Base-by-base conservation (phyloP, 2,888 invertebrate genomes). In the Aporophyla lueneburgensis region DNA sequence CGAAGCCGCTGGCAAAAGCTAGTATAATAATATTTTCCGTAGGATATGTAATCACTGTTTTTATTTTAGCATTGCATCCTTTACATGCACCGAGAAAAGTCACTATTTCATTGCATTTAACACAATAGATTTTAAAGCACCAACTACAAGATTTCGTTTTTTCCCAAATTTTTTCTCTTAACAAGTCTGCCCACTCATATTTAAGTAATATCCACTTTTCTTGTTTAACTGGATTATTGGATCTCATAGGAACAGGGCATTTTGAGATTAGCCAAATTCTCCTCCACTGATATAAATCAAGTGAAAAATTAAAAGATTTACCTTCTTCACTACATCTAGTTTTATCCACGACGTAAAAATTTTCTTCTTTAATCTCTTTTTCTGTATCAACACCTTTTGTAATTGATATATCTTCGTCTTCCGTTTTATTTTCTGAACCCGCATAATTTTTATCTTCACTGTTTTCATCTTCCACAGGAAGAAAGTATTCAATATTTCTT, bases 191-290 rank as follows among this genome's bases (percentile, higher is more conserved):
- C 66, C 72, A 74, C 74, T 71, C 62, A 49, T 71, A 63, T 63
- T 74, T 74, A 49, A 62, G 74, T 56, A 71, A 70, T 54, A 74
- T 71, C 54, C 54, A 74, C 71, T 69, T 74, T 74, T 69, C 70
- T 71, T 70, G 70, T 49, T 71, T 49, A 56, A 74, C 70, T 33
- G 53, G 21, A 70, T 73, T 68, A 68, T 73, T 73, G 51, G 43
- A 10, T 73, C 51, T 73, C 59, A 59, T 51, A 43, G 68, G 73
- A 59, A 73, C 51, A 51, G 59, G 68, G 10, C 61, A 74, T 70
- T 62, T 70, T 70, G 74, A 74, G 46, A 70, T 62, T 33, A 40
- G 71, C 40, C 63, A 63, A 63, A 63, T 63, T 63, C 24, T 71
- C 21, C 69, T 58, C 56, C 72, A 67, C 46, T 66, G 56, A 66